These are phyloP conservation scores for Mesembrinibis cayennensis DNA, from an alignment of 2,113 vertebrate genomes.

Conservation along the genomic window DNA sequence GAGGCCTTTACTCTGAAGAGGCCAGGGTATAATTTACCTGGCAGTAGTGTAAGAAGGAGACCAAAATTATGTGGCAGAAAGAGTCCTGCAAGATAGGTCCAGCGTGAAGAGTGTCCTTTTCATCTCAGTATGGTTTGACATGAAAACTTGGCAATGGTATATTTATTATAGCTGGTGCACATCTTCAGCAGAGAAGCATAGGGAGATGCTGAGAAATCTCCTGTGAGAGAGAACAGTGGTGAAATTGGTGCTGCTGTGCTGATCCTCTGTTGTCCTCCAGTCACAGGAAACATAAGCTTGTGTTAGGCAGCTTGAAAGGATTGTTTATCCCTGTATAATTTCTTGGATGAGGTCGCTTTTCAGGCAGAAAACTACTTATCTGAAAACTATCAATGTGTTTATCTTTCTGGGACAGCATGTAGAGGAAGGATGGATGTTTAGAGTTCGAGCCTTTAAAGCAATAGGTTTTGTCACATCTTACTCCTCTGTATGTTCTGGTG, in stretches of 20 bases:
- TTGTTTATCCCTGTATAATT: neutral
- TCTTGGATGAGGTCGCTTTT: neutral
- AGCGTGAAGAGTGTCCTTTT: neutral
- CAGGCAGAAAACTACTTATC: neutral
- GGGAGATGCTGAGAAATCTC: neutral
- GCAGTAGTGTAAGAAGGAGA: neutral
- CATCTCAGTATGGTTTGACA: neutral
- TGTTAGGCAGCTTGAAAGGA: neutral
- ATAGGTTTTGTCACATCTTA: neutral
- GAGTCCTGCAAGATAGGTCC: neutral
- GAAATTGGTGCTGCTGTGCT: neutral
- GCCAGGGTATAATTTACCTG: neutral
- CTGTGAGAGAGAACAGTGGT: neutral
- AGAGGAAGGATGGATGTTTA: neutral
- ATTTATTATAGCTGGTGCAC: neutral
- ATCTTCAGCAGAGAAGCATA: neutral
- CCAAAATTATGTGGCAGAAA: neutral
- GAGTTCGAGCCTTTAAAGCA: neutral
- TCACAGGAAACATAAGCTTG: neutral
- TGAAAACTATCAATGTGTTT: neutral
- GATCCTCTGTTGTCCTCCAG: neutral
- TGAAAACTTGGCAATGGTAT: neutral
- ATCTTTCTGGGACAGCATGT: neutral
- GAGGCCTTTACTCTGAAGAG: neutral
- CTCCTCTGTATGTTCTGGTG: neutral